Percentiles rank a stretch among this genome's conserved stretches.
These are phyloP conservation scores for Halcyon senegalensis DNA, from an alignment of 2,113 vertebrate species.

Conservation along the genomic window DNA sequence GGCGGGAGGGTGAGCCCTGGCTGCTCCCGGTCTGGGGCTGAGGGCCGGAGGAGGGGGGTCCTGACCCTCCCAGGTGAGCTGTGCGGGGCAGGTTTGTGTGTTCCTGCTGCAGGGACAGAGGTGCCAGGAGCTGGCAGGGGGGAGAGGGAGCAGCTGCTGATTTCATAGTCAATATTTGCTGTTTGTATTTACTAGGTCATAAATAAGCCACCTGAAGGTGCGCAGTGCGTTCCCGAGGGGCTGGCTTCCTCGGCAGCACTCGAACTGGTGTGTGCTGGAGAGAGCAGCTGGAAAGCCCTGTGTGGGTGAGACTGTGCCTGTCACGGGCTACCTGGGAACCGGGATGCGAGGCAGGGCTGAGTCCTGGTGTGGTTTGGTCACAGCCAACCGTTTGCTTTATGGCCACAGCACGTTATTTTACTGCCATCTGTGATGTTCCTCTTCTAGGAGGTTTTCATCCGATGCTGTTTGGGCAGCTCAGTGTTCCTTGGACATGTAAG, in stretches of 20 bases:
- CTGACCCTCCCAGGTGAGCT: not conserved
- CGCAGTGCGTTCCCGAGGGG: not conserved
- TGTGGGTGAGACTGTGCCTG: rapidly evolving
- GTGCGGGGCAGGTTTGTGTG: rapidly evolving
- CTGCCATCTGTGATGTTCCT: rapidly evolving
- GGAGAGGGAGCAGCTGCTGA: not conserved
- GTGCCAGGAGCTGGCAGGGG: not conserved
- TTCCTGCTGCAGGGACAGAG: not conserved
- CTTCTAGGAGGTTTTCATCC: not conserved
- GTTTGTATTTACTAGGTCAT: rapidly evolving
- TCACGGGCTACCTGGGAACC: not conserved
- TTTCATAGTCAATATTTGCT: not conserved
- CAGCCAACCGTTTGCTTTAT: rapidly evolving
- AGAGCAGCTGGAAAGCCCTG: not conserved
- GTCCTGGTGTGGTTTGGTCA: not conserved
- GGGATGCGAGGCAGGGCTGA: not conserved
- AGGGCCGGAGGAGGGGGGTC: not conserved
- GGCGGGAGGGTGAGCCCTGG: not conserved
- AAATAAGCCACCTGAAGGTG: not conserved
- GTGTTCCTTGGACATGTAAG: not conserved
- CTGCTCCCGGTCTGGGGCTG: not conserved
- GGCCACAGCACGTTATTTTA: not conserved
- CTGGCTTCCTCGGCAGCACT: not conserved
- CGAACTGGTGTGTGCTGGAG: not conserved
- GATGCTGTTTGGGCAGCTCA: not conserved